phyloP scores from a whole-genome alignment of 2,113 vertebrate species.

The Hyperopisus bebe region DNA sequence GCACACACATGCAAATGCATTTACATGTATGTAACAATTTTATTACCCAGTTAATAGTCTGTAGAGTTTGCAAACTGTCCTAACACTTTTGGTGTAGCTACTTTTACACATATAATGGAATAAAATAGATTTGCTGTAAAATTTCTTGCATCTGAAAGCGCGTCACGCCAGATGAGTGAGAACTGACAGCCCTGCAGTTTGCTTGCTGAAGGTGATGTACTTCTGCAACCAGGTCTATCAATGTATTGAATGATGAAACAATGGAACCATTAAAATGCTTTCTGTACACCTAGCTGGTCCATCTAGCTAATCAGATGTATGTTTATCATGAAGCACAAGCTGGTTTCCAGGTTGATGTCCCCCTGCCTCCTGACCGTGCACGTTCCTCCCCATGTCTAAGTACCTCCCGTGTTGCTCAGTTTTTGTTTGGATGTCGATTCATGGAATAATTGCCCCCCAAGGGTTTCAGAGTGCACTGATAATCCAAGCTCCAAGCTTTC shows the following conservation, averaged over 20 bases:
- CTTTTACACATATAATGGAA: neutral
- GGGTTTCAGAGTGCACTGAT: slow-evolving; percentile 56
- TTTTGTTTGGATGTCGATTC: slow-evolving; percentile 67
- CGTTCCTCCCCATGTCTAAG: slow-evolving; percentile 29
- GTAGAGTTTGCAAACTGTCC: neutral
- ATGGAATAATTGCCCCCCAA: slow-evolving; percentile 62
- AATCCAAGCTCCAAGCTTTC: slow-evolving; percentile 57
- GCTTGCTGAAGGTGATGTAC: neutral
- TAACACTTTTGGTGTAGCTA: neutral
- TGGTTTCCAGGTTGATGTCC: neutral
- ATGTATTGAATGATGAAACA: neutral
- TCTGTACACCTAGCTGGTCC: neutral
- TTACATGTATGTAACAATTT: neutral
- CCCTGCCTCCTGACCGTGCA: neutral
- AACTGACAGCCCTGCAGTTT: neutral
- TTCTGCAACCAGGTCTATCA: neutral
- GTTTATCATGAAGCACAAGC: neutral
- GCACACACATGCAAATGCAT: neutral
- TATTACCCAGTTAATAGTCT: neutral
- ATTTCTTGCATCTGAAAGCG: neutral
- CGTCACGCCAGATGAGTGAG: neutral
- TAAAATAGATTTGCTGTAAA: neutral
- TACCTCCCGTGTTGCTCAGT: slow-evolving; percentile 27
- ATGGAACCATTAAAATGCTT: neutral
- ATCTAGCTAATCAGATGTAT: neutral